phyloP scores from a whole-genome alignment of 2,888 invertebrate species.

The Diaprepes abbreviatus region DNA sequence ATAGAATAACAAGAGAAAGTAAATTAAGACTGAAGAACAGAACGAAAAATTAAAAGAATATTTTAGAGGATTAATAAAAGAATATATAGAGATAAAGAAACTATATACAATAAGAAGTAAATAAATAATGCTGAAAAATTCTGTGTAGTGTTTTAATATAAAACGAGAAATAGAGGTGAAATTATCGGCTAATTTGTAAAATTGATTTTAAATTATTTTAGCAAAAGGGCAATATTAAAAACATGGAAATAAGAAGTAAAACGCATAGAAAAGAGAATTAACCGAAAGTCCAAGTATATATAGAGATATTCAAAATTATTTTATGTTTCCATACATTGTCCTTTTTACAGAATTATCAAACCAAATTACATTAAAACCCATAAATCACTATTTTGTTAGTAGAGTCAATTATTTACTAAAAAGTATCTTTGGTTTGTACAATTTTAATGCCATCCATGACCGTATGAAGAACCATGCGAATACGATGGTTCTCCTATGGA shows the following conservation, averaged over 20 bases:
- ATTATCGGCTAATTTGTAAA: neutral
- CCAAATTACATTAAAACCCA: neutral
- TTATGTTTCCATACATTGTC: no score
- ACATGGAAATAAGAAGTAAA: neutral
- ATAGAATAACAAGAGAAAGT: no score
- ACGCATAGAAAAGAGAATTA: neutral
- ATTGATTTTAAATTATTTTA: no score
- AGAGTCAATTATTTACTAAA: neutral
- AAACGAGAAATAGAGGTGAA: neutral
- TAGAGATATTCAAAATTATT: no score
- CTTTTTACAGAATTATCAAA: neutral
- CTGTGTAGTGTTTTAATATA: conserved; percentile 7
- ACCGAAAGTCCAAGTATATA: no score
- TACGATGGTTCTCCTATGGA: conserved; percentile 57
- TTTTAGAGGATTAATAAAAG: no score
- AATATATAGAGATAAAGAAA: neutral
- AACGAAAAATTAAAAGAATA: no score
- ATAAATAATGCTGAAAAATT: conserved; percentile 14
- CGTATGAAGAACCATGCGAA: conserved; percentile 42
- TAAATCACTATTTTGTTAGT: neutral
- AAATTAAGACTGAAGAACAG: no score
- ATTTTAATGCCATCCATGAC: conserved; percentile 48
- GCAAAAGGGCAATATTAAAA: no score
- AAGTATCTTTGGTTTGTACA: conserved; percentile 27
- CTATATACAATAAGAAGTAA: conserved; percentile 16